Base-by-base conservation (phyloP, 2,888 invertebrate genomes). In the Rugalucina vietnamica region DNA sequence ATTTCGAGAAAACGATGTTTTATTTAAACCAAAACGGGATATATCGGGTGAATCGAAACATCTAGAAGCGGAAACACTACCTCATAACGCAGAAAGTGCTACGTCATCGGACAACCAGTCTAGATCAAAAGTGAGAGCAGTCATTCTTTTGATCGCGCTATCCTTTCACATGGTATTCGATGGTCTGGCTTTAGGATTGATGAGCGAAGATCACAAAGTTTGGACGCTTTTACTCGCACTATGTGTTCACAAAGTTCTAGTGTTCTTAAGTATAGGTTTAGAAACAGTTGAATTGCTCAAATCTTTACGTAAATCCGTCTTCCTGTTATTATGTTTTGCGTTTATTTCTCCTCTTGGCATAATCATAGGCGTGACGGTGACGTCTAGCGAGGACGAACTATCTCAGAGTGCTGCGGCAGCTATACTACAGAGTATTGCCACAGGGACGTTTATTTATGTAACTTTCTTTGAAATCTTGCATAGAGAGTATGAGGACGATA, bases 111-210 rank as follows among this genome's bases (percentile, higher is more conserved):
- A 18, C 4, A 24, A 34, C 34, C 1, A 32, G 21, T 3, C 32
- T 1, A 65, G 24, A 34, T 65, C 73, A 10, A 83, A 77, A 39
- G 50, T 88, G n/a, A 91, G 96, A 12, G 94, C 95, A 0, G 79
- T 96, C 8, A 90, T 96, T 24, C 93, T 96, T 8, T 92, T 96
- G 1, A 85, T 95, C 14, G 96, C 96, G 8, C 92, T 96, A 0
- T 96, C 96, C 0, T 89, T 96, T 1, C 96, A 96, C 90, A 95
- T 96, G 14, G 91, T 96, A 8, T 96, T 96, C 89, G 96, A 96
- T 91, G 96, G 96, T 1, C 91, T 96, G 60, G 96, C 96, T 10
- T 91, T 96, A 78, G 96, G 96, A 0, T 93, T 96, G 21, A 95
- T 96, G 86, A 79, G 89, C 12, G 91, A 92, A 37, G 78, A 84